Percentiles rank a stretch among this genome's conserved stretches.
phyloP scores from a whole-genome alignment of 2,888 invertebrate genomes.

The Drosophila cracens region DNA sequence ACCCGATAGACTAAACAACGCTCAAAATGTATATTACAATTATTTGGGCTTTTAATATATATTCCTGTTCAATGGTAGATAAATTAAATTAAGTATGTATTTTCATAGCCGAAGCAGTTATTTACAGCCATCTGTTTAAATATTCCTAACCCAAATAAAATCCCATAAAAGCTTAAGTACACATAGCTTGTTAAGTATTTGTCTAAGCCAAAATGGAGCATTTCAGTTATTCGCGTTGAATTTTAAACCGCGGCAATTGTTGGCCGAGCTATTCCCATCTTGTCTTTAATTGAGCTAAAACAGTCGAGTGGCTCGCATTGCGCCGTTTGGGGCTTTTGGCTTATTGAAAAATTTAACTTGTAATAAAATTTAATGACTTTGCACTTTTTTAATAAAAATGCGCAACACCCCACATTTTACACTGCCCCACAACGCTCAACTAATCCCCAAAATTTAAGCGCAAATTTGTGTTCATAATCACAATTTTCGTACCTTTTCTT shows the following conservation, averaged over 20 bases:
- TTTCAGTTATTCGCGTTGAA: neutral
- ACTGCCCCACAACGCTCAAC: constrained; percentile 13
- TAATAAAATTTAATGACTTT: constrained; percentile 78
- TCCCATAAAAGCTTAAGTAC: neutral
- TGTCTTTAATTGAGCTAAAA: constrained; percentile 34
- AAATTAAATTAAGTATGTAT: neutral
- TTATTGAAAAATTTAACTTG: constrained; percentile 79
- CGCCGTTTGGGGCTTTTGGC: constrained; percentile 33
- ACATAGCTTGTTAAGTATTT: constrained; percentile 5
- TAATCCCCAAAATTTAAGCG: constrained; percentile 69
- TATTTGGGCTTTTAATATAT: neutral
- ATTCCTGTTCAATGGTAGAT: neutral
- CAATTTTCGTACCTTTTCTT: constrained; percentile 75
- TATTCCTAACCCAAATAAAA: neutral
- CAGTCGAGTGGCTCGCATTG: neutral
- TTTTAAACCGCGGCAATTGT: neutral
- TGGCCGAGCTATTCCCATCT: neutral
- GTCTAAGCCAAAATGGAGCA: neutral
- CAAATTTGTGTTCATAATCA: constrained; percentile 78
- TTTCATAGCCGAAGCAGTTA: neutral
- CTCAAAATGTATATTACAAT: neutral
- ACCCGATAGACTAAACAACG: neutral
- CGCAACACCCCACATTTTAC: neutral
- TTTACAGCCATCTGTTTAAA: neutral
- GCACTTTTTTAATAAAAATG: constrained; percentile 75